Evolutionary conservation across 2,797 vertebrate genomes (phyloP).

Genomic region (Sylvia borin): DNA sequence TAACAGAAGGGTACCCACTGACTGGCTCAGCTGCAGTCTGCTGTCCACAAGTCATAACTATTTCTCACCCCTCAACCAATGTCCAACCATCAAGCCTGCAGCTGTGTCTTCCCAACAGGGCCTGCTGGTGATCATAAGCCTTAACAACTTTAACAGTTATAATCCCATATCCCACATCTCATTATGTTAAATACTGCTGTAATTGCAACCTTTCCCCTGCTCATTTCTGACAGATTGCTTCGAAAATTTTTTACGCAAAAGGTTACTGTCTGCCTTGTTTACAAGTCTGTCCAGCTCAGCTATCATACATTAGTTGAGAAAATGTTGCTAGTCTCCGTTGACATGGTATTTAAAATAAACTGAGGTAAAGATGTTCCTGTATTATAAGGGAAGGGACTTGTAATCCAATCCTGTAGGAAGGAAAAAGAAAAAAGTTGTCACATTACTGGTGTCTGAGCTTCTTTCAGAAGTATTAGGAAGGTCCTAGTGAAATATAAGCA

Average conservation of each 20-base stretch:
- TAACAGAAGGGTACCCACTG: neutral
- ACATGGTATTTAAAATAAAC: neutral
- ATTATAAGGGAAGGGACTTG: neutral
- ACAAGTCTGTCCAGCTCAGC: neutral
- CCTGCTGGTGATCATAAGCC: neutral
- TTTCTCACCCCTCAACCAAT: neutral
- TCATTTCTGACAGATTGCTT: neutral
- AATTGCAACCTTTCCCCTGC: neutral
- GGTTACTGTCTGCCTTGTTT: neutral
- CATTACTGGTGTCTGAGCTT: neutral
- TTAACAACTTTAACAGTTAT: neutral
- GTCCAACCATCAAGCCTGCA: neutral
- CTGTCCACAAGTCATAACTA: neutral
- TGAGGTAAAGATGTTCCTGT: neutral
- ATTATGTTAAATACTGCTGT: neutral
- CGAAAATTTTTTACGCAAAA: neutral
- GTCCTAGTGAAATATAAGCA: neutral
- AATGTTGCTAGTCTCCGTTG: neutral
- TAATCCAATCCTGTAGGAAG: neutral
- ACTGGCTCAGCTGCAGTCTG: neutral
- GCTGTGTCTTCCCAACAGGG: neutral
- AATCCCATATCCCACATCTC: neutral
- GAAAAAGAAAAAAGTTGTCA: neutral
- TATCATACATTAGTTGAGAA: neutral
- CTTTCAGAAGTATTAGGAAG: neutral